Evolutionary conservation across 2,888 invertebrate genomes (phyloP).

Genomic region (Plagodis pulveraria): DNA sequence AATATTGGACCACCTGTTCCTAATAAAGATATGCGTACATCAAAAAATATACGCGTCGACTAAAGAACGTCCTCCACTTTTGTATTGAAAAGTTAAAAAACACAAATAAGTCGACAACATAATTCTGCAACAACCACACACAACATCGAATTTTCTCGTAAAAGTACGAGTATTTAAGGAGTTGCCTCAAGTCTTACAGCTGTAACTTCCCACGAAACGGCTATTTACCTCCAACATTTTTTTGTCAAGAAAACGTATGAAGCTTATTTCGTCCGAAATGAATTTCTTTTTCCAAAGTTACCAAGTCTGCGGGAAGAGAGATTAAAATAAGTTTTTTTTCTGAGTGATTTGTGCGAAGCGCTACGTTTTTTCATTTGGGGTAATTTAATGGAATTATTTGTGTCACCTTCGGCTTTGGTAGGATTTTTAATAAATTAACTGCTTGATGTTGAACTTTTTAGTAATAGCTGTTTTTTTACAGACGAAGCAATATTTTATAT

Average conservation of each 20-base stretch:
- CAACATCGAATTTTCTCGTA: too few species aligned
- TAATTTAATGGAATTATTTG: constrained; percentile 7
- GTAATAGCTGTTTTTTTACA: too few species aligned
- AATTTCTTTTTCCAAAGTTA: constrained; percentile 31
- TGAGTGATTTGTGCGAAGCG: constrained; percentile 18
- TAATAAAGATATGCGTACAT: too few species aligned
- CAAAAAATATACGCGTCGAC: too few species aligned
- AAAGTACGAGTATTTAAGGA: neutral
- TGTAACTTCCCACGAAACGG: constrained; percentile 31
- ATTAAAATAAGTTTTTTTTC: constrained; percentile 28
- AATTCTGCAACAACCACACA: too few species aligned
- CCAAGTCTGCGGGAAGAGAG: constrained; percentile 23
- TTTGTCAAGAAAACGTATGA: constrained; percentile 20
- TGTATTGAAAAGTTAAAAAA: too few species aligned
- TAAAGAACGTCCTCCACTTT: too few species aligned
- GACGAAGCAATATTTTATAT: too few species aligned
- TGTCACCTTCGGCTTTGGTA: neutral
- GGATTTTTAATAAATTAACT: too few species aligned
- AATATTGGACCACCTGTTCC: too few species aligned
- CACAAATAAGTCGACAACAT: too few species aligned
- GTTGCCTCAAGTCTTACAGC: constrained; percentile 25
- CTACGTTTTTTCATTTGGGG: constrained; percentile 1
- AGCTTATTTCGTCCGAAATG: constrained; percentile 31
- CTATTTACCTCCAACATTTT: constrained; percentile 15
- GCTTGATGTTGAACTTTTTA: too few species aligned